These are phyloP conservation scores for Spinibarbus caldwelli DNA, from an alignment of 2,797 vertebrate genomes.

Conservation along the genomic window DNA sequence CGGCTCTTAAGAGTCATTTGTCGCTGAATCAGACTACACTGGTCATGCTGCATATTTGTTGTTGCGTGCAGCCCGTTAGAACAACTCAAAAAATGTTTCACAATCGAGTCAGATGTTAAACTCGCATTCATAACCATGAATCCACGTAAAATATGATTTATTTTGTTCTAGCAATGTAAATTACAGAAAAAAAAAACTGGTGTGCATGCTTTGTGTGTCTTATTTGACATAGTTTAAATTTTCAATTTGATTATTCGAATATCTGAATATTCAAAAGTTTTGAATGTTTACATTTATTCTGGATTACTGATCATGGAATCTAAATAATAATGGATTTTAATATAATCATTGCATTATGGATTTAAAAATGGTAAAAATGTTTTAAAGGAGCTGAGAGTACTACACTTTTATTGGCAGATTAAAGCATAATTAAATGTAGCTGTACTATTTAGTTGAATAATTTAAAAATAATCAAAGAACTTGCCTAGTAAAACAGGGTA, in stretches of 20 bases:
- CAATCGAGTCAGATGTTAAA: no score
- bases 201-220: background rate
- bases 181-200: background rate
- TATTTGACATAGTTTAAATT: background rate
- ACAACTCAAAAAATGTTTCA: background rate
- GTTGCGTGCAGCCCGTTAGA: background rate
- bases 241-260: background rate
- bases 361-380: background rate
- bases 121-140: background rate
- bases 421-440: background rate
- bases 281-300: background rate
- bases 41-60: background rate
- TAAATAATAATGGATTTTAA: background rate
- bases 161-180: background rate
- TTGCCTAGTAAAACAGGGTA: background rate
- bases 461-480: background rate
- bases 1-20: background rate
- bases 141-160: background rate
- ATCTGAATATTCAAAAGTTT: background rate
- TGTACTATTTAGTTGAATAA: background rate
- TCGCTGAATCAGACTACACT: background rate
- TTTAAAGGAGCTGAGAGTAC: background rate
- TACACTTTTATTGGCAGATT: background rate
- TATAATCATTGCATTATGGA: background rate
- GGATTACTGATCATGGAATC: background rate